Evolutionary conservation across 2,888 invertebrate species (phyloP).

Genomic region (Orgyia antiqua): DNA sequence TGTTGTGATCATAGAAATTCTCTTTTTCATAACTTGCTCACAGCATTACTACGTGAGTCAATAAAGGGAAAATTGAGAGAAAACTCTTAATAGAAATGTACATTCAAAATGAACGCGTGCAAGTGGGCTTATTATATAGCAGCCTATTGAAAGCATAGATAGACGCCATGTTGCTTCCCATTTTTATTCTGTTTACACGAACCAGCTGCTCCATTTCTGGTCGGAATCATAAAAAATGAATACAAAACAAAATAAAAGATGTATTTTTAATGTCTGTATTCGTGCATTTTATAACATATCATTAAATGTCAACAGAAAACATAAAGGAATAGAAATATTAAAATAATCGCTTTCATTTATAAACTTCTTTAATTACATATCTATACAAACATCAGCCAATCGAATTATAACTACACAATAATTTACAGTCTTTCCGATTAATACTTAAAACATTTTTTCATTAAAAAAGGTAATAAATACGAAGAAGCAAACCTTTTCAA

Average conservation of each 20-base stretch:
- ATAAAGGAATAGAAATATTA: background rate
- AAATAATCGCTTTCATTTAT: slow-evolving; percentile 47
- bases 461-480: slow-evolving; percentile 69
- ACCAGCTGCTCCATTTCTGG: slow-evolving; percentile 58
- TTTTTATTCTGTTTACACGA: slow-evolving; percentile 65
- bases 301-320: too few relatives aligned
- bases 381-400: slow-evolving; percentile 75
- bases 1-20: too few relatives aligned
- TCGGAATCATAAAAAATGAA: slow-evolving; percentile 60
- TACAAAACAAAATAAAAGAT: slow-evolving; percentile 60
- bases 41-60: background rate
- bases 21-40: too few relatives aligned
- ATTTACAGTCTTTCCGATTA: slow-evolving; percentile 77
- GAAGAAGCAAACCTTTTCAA: slow-evolving; percentile 68
- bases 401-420: slow-evolving; percentile 70
- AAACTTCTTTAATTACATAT: slow-evolving; percentile 71
- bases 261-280: slow-evolving; percentile 42
- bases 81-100: slow-evolving; percentile 34
- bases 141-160: slow-evolving; percentile 43
- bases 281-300: slow-evolving; percentile 22
- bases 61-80: slow-evolving; percentile 32
- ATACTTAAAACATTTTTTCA: slow-evolving; percentile 64
- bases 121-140: slow-evolving; percentile 36
- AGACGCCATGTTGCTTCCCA: slow-evolving; percentile 40
- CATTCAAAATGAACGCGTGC: slow-evolving; percentile 39